Evolutionary conservation across 1,140 invertebrate genomes (phyloP).

Genomic region (Pseudomyrmex pallidus): DNA sequence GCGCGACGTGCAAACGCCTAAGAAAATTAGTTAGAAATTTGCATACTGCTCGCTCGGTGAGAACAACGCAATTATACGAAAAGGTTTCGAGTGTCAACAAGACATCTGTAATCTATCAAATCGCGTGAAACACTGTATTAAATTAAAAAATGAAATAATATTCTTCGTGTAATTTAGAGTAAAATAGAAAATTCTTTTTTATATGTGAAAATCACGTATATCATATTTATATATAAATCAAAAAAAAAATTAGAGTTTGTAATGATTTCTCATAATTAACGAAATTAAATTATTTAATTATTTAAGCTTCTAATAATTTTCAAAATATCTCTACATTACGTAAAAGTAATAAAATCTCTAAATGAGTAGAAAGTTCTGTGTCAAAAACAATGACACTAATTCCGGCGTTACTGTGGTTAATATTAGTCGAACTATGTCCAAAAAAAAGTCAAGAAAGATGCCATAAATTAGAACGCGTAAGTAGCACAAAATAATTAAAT

Average conservation of each 20-base stretch:
- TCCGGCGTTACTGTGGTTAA: background rate
- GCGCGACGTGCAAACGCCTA: constrained; percentile 24
- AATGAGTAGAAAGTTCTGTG: background rate
- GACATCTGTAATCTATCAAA: background rate
- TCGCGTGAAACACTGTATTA: background rate
- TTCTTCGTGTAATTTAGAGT: background rate
- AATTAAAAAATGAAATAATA: background rate
- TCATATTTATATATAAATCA: no score
- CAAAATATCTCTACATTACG: background rate
- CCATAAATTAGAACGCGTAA: background rate
- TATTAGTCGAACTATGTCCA: background rate
- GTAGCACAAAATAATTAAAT: background rate
- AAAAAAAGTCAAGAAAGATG: no score
- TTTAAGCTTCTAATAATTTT: background rate
- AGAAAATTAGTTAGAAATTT: constrained; percentile 51
- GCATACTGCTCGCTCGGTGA: constrained; percentile 18
- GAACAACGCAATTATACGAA: constrained; percentile 14
- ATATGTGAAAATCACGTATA: background rate
- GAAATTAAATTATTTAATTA: background rate
- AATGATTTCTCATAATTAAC: background rate
- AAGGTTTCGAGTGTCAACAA: constrained; percentile 18
- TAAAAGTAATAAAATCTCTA: background rate
- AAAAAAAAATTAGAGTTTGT: no score
- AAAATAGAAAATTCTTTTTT: constrained; percentile 4
- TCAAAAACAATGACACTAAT: no score